A percentile compares a stretch with the other conserved stretches of the same genome.
These are phyloP conservation scores for Rhineura floridana DNA, from an alignment of 2,113 vertebrate genomes.

Conservation along the genomic window DNA sequence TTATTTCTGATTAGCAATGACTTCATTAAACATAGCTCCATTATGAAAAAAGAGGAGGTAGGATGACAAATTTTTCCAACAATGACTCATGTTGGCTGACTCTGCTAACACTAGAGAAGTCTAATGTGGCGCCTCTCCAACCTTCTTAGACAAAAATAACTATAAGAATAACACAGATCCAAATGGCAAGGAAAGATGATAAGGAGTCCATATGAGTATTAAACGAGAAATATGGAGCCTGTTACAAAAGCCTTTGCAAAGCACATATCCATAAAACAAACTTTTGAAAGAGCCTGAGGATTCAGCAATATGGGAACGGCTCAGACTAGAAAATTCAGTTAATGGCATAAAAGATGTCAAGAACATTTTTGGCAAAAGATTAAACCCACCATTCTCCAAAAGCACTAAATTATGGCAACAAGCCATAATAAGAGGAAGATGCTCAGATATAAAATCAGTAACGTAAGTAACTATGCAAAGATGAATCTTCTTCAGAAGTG, in stretches of 20 bases:
- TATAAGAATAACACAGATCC: conserved; percentile 29
- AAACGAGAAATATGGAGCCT: conserved; percentile 35
- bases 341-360: conserved; percentile 30
- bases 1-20: neutral
- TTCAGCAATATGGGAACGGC: conserved; percentile 33
- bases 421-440: conserved; percentile 38
- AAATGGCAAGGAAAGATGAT: conserved; percentile 38
- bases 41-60: conserved; percentile 18
- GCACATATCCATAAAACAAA: conserved; percentile 25
- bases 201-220: conserved; percentile 36
- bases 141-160: conserved; percentile 39
- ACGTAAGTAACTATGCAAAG: conserved; percentile 40
- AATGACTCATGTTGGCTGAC: conserved; percentile 27
- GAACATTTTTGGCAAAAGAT: conserved; percentile 40
- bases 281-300: conserved; percentile 35
- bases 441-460: conserved; percentile 30
- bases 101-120: conserved; percentile 36
- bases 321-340: conserved; percentile 13
- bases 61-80: neutral
- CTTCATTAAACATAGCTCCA: conserved; percentile 22
- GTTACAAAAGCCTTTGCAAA: conserved; percentile 21
- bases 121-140: conserved; percentile 26
- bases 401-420: conserved; percentile 31
- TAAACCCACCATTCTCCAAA: conserved; percentile 29
- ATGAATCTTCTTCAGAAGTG: conserved; percentile 39